Percentiles rank a stretch among this genome's conserved stretches.
These are phyloP conservation scores for Zosterops hypoxanthus DNA, from an alignment of 2,113 vertebrate genomes.

Conservation along the genomic window DNA sequence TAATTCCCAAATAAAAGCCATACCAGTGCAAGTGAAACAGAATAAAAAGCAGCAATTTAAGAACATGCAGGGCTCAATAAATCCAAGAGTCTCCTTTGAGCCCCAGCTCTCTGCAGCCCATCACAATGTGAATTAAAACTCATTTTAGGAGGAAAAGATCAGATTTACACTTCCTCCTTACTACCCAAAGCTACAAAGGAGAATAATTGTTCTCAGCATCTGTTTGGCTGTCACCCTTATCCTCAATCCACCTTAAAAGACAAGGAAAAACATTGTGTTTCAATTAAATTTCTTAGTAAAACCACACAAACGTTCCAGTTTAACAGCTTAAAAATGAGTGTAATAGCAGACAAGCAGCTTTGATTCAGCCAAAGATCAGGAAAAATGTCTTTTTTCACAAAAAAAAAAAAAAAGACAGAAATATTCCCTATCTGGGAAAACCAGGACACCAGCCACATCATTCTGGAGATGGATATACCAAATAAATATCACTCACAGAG, in stretches of 20 bases:
- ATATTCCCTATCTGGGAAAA: background rate
- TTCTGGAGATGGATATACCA: background rate
- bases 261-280: background rate
- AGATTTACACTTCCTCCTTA: background rate
- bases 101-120: background rate
- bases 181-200: background rate
- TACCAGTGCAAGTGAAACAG: background rate
- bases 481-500: background rate
- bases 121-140: background rate
- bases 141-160: background rate
- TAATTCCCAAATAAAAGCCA: background rate
- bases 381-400: background rate
- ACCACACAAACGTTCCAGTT: background rate
- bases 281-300: background rate
- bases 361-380: background rate
- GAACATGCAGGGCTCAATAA: background rate
- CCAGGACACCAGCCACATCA: background rate
- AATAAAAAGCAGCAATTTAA: background rate
- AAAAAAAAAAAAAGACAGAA: background rate
- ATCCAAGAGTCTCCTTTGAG: background rate
- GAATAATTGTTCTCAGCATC: background rate
- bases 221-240: background rate
- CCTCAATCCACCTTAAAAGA: background rate
- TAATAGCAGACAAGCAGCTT: background rate
- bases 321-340: background rate